Base-by-base conservation (phyloP, 1,140 invertebrate genomes). In the Steinernema khuongi region DNA sequence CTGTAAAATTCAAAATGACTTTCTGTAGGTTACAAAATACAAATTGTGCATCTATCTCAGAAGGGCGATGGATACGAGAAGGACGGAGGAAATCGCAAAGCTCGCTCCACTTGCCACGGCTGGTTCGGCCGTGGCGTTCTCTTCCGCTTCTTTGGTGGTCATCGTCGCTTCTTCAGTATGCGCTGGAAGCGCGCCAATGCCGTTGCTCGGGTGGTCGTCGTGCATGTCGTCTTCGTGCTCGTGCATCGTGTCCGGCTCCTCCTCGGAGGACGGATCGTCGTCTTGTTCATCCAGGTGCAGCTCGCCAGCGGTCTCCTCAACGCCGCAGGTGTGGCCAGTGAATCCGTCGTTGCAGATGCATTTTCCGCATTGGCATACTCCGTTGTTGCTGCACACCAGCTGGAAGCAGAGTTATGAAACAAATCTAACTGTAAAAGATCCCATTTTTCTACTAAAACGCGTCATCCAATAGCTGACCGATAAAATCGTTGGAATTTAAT, bases 321-420 rank as follows among this genome's bases (percentile, higher is more conserved):
- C 70, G 44, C 68, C 74, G 67, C 81, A 83, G 31, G 69, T 83
- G 31, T 44, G 75, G 18, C 81, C 81, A n/a, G 80, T 84, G 71
- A 78, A 85, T 1, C 81, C 79, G n/a, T 69, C 78, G 44, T 85
- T 77, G 60, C 81, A 83, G n/a, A 82, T 60, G 71, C 81, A 83
- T 44, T 77, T 81, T 18, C 81, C 80, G 67, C 81, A 83, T 44
- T 84, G 77, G 74, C 81, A 83, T 26, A 72, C 68, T 19, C 81
- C 81, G 68, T 84, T 76, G 28, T 74, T 74, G 31, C 70, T 72
- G 74, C 82, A 82, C 14, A 80, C 70, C 17, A 82, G 29, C 79
- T 81, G 26, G 28, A 82, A 71, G 50, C 67, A 19, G 18, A 50
- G 77, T 43, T 19, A 17, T 14, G 19, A 60, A 11, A 11, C 7